Evolutionary conservation across 2,113 vertebrate genomes (phyloP).

Genomic region (Amphiprion percula): DNA sequence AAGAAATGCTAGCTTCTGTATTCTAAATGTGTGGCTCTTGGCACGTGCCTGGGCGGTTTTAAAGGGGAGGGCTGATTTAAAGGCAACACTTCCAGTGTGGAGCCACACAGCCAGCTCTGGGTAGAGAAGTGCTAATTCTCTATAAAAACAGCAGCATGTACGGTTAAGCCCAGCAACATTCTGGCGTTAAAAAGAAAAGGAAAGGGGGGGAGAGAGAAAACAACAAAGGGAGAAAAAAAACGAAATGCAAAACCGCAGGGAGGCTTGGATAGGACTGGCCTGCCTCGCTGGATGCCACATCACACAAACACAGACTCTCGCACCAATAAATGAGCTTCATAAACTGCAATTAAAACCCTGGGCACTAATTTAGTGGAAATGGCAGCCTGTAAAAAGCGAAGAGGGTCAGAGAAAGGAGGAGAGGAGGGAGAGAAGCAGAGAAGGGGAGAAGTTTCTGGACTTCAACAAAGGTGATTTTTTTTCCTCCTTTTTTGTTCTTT

Average conservation of each 20-base stretch:
- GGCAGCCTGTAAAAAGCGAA: slow-evolving; percentile 78
- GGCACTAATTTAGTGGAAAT: slow-evolving; percentile 88
- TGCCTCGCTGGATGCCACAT: slow-evolving; percentile 74
- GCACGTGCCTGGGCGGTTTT: slow-evolving; percentile 68
- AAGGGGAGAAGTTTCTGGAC: slow-evolving; percentile 41
- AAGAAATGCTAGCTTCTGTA: slow-evolving; percentile 53
- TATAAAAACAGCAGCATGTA: slow-evolving; percentile 84
- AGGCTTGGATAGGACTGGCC: slow-evolving; percentile 68
- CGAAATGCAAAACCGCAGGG: slow-evolving; percentile 79
- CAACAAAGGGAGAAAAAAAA: slow-evolving; percentile 40
- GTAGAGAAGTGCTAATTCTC: slow-evolving; percentile 83
- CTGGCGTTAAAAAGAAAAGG: slow-evolving; percentile 68
- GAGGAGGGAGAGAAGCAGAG: slow-evolving; percentile 45
- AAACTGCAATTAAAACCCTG: slow-evolving; percentile 89
- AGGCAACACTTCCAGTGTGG: slow-evolving; percentile 77
- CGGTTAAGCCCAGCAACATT: slow-evolving; percentile 76
- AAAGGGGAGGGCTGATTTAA: slow-evolving; percentile 74
- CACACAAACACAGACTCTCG: slow-evolving; percentile 78
- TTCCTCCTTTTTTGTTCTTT: slow-evolving; percentile 16
- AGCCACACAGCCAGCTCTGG: slow-evolving; percentile 73
- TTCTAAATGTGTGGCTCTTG: slow-evolving; percentile 68
- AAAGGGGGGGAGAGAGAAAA: slow-evolving; percentile 47
- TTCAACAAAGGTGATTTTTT: slow-evolving; percentile 16
- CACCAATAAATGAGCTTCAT: slow-evolving; percentile 83
- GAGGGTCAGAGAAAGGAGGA: slow-evolving; percentile 53